Evolutionary conservation across 1,140 invertebrate genomes (phyloP).

Genomic region (Melipona quadrifasciata): DNA sequence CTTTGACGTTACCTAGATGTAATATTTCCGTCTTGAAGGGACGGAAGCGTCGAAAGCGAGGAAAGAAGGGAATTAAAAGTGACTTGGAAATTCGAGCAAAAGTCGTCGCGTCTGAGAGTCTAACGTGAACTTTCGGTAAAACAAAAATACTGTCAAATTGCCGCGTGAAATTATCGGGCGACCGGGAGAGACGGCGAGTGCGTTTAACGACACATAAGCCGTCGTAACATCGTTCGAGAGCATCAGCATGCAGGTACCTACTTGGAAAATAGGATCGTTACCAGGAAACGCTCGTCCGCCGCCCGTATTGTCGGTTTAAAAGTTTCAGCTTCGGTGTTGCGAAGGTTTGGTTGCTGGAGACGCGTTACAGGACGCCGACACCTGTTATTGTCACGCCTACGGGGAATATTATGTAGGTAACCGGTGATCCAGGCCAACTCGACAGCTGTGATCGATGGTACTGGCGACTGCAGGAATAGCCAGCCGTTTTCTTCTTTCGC

Average conservation of each 20-base stretch:
- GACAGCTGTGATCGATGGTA: neutral
- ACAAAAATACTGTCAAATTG: no score
- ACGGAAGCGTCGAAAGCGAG: neutral
- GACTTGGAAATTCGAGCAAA: no score
- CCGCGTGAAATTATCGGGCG: no score
- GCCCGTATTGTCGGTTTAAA: conserved; percentile 26
- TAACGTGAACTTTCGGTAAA: no score
- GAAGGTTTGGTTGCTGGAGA: neutral
- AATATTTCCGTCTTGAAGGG: neutral
- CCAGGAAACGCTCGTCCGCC: neutral
- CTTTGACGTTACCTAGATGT: no score
- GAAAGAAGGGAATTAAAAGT: no score
- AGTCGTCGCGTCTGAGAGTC: no score
- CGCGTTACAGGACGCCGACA: neutral
- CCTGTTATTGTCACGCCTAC: conserved; percentile 28
- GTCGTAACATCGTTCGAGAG: neutral
- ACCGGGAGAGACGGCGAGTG: no score
- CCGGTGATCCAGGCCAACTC: conserved; percentile 3
- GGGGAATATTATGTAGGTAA: neutral
- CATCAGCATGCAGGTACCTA: conserved; percentile 3
- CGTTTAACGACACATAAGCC: neutral
- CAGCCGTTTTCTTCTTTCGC: neutral
- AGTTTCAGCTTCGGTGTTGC: neutral
- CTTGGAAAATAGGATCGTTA: neutral
- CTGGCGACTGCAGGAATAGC: no score